A percentile compares a stretch with the other conserved stretches of the same genome.
These are phyloP conservation scores for Callitettix versicolor DNA, from an alignment of 1,140 invertebrate species.

Conservation along the genomic window DNA sequence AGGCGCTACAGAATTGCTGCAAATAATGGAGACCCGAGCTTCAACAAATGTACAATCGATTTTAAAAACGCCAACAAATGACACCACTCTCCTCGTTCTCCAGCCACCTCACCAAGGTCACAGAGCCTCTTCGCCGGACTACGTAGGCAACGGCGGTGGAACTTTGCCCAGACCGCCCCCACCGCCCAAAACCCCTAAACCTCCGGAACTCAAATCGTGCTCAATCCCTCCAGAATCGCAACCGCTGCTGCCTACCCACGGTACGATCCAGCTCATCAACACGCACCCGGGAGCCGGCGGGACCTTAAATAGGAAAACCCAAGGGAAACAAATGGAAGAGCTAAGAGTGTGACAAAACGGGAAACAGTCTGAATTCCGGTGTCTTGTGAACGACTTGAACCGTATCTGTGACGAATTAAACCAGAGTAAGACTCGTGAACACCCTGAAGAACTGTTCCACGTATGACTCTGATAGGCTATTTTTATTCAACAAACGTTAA, in stretches of 20 bases:
- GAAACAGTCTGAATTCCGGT: slow-evolving; percentile 12
- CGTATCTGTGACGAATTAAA: slow-evolving; percentile 25
- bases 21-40: slow-evolving; percentile 22
- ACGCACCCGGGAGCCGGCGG: slow-evolving; percentile 5
- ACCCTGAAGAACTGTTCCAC: too few species aligned
- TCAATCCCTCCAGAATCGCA: slow-evolving; percentile 20
- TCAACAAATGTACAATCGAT: slow-evolving; percentile 14
- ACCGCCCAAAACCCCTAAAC: slow-evolving; percentile 20
- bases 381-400: slow-evolving; percentile 23
- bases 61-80: slow-evolving; percentile 13
- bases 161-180: slow-evolving; percentile 21
- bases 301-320: slow-evolving; percentile 7
- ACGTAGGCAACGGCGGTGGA: background rate
- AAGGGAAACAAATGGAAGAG: slow-evolving; percentile 18
- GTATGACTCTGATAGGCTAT: too few species aligned
- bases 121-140: background rate
- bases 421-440: too few species aligned
- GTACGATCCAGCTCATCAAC: slow-evolving; percentile 9
- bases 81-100: slow-evolving; percentile 2
- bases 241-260: slow-evolving; percentile 21
- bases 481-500: too few species aligned
- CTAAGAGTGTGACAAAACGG: slow-evolving; percentile 26
- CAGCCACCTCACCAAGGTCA: slow-evolving; percentile 1
- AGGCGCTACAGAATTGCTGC: slow-evolving; percentile 22
- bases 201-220: slow-evolving; percentile 3